phyloP scores from a whole-genome alignment of 2,888 invertebrate genomes.

The Imbricaverruca yamaguchii region DNA sequence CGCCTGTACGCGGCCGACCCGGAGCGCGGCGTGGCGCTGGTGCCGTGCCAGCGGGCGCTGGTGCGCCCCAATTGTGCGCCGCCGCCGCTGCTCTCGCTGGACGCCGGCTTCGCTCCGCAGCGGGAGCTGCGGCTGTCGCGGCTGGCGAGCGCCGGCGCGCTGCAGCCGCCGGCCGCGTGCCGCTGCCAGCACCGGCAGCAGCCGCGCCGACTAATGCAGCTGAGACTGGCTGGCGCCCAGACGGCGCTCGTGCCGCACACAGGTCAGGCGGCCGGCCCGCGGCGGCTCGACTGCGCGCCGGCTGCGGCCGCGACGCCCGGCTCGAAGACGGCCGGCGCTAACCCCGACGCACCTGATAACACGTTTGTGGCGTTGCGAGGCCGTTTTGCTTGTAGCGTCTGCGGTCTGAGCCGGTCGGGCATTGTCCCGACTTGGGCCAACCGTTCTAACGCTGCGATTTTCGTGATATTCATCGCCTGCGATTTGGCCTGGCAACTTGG shows the following conservation, averaged over 20 bases:
- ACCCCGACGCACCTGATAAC: no score
- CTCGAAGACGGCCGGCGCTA: no score
- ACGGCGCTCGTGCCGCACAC: neutral
- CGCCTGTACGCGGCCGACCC: constrained; percentile 16
- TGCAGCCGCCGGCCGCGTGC: constrained; percentile 1
- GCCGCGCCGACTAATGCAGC: neutral
- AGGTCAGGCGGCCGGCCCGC: neutral
- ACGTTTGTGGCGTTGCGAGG: no score
- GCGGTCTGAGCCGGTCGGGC: no score
- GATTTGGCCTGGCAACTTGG: no score
- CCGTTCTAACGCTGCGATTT: no score
- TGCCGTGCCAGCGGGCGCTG: constrained; percentile 13
- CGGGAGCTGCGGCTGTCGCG: constrained; percentile 4
- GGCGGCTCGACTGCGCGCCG: neutral
- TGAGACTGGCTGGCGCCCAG: neutral
- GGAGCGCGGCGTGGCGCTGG: neutral
- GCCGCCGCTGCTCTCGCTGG: constrained; percentile 17
- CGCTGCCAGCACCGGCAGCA: neutral
- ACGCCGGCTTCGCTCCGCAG: constrained; percentile 8
- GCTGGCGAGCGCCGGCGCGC: constrained; percentile 12
- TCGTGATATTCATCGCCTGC: no score
- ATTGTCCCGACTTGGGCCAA: no score
- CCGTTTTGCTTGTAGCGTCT: no score
- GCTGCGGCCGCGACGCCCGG: no score
- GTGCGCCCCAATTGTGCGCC: constrained; percentile 4